A percentile compares a stretch with the other conserved stretches of the same genome.
Conservation (phyloP, 1,140 invertebrate species). For the Nymphalis io region DNA sequence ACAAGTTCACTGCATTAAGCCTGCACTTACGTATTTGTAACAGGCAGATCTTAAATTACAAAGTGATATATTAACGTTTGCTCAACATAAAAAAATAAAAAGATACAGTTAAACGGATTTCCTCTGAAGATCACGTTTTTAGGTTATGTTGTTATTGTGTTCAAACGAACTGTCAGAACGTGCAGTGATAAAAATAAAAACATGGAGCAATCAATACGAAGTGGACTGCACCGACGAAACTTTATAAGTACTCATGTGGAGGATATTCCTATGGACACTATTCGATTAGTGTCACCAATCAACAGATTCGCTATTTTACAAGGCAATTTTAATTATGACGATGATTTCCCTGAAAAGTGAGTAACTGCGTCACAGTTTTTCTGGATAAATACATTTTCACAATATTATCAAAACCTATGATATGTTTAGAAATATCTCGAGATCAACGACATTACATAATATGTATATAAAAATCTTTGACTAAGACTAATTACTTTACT, state of each 20-base stretch:
- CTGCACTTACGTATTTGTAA: conserved; percentile 47
- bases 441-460: too few species aligned
- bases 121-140: conserved; percentile 27
- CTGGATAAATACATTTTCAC: too few species aligned
- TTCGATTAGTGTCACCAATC: conserved; percentile 67
- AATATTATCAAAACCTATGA: too few species aligned
- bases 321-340: conserved; percentile 58
- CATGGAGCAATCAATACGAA: conserved; percentile 56
- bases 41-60: not conserved
- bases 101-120: not conserved
- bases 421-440: too few species aligned
- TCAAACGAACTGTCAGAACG: conserved; percentile 28
- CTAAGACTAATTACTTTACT: too few species aligned
- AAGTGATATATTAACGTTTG: not conserved
- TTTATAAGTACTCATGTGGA: conserved; percentile 66
- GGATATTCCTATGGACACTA: conserved; percentile 65
- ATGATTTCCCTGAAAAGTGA: conserved; percentile 64
- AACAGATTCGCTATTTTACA: conserved; percentile 69
- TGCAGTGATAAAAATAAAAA: conserved; percentile 37
- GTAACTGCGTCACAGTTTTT: conserved; percentile 31
- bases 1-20: conserved; percentile 63
- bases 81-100: not conserved
- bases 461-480: too few species aligned
- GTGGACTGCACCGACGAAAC: conserved; percentile 57
- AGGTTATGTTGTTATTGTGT: conserved; percentile 55